phyloP scores from a whole-genome alignment of 2,888 invertebrate species.

The Oscheius sp. region DNA sequence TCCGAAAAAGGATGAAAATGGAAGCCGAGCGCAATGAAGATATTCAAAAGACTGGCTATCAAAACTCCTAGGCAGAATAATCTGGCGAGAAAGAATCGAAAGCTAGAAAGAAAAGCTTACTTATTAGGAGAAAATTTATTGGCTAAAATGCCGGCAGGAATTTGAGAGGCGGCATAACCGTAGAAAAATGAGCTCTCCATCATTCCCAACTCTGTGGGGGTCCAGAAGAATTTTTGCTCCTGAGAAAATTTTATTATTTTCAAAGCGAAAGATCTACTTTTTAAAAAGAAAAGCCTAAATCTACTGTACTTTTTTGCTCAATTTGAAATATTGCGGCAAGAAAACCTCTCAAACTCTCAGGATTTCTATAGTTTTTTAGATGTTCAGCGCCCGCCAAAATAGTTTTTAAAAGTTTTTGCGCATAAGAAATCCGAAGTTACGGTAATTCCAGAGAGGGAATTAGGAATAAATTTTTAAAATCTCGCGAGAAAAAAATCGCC shows the following conservation, averaged over 20 bases:
- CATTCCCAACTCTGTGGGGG: conserved; percentile 75
- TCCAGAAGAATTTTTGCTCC: conserved; percentile 59
- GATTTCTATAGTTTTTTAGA: no score
- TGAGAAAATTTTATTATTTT: conserved; percentile 8
- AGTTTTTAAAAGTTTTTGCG: no score
- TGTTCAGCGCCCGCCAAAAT: no score
- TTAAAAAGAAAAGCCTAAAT: no score
- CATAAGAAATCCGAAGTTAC: no score
- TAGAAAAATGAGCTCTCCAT: conserved; percentile 98
- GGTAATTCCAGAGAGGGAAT: no score
- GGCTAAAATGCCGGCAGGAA: conserved; percentile 95
- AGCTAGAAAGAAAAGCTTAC: conserved; percentile 72
- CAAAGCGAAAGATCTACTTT: no score
- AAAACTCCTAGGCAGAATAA: conserved; percentile 95
- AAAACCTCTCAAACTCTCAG: no score
- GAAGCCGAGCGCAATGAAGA: conserved; percentile 86
- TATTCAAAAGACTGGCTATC: conserved; percentile 87
- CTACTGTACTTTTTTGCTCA: no score
- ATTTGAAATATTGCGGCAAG: no score
- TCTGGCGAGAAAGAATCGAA: conserved; percentile 75
- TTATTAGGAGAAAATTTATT: conserved; percentile 93
- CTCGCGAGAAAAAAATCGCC: no score
- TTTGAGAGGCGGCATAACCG: conserved; percentile 95
- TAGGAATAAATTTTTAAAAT: no score
- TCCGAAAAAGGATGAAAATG: conserved; percentile 78